Evolutionary conservation across 2,888 invertebrate species (phyloP), one percentile per base, ranked within the genome.

Genomic region (Sicus ferrugineus): DNA sequence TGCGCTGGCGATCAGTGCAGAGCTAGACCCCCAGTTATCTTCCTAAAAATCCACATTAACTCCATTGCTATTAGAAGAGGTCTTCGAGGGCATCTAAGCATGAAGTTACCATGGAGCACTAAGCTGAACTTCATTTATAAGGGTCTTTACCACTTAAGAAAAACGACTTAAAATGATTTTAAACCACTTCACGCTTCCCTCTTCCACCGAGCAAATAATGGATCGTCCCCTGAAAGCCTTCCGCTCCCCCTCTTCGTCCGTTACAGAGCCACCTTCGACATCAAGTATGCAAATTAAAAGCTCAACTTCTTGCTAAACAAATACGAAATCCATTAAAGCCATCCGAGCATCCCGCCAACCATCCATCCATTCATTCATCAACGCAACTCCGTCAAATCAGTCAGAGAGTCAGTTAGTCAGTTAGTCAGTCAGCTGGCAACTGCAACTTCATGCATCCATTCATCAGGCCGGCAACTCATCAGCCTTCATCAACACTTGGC

Each of bases 241-340:
- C 23, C 16, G 7, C 2, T 11, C 30, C n/a, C 31, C 7, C 1
- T 19, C 21, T 42, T 16, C 46, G 11, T 21, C 3, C 28, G 2
- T 28, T 16, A 5, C 54, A 7, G 23, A 26, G 14, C 23, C 52
- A 54, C 54, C 16, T 4, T 14, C 56, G 28, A 56, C 56, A 56
- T 56, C 46, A 62, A 65, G 65, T 65, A 65, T 52, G 65, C 54
- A 65, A 65, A 65, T 65, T 65, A 54, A 54, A 52, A 65, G 38
- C 54, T 54, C 38, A 9, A 19, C 46, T 30, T 48, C 38, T 54
- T 65, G 38, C 65, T 34, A 54, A 65, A 54, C 65, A 65, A 65
- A 65, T 65, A 38, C 52, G 31, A 65, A 65, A 65, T 65, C 65
- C 65, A 65, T 65, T 65, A 65, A 65, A 52, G 34, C 38, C 65